A percentile compares a stretch with the other conserved stretches of the same genome.
Evolutionary conservation across 2,797 vertebrate genomes (phyloP).

Genomic region (Gephyroberyx darwinii): DNA sequence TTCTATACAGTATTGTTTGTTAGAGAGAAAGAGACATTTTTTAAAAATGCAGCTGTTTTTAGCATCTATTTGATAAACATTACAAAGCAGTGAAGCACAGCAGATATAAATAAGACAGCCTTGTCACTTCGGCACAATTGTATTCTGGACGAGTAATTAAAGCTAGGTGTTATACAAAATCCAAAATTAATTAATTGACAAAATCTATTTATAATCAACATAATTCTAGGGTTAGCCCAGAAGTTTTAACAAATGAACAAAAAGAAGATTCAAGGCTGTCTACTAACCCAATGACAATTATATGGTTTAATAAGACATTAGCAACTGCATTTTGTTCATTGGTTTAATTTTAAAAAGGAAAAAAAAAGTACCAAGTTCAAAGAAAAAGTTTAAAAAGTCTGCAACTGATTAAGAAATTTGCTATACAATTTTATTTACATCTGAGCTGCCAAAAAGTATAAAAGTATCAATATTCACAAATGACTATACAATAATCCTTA

Average conservation of each 20-base stretch:
- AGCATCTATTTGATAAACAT: slow-evolving; percentile 68
- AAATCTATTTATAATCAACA: slow-evolving; percentile 50
- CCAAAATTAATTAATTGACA: slow-evolving; percentile 45
- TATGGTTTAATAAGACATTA: slow-evolving; percentile 71
- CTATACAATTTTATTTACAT: slow-evolving; percentile 96
- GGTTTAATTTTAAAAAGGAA: slow-evolving; percentile 72
- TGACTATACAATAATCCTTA: slow-evolving; percentile 87
- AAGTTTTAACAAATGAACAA: slow-evolving; percentile 48
- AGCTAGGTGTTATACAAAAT: slow-evolving; percentile 50
- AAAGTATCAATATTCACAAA: slow-evolving; percentile 90
- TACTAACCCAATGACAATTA: slow-evolving; percentile 50
- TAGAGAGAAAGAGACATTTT: slow-evolving; percentile 43
- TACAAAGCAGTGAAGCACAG: slow-evolving; percentile 69
- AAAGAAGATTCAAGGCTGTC: slow-evolving; percentile 57
- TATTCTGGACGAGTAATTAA: slow-evolving; percentile 49
- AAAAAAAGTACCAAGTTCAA: slow-evolving; percentile 86
- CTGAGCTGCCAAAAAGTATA: slow-evolving; percentile 96
- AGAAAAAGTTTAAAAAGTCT: slow-evolving; percentile 83
- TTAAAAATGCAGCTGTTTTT: slow-evolving; percentile 64
- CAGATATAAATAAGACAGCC: slow-evolving; percentile 67
- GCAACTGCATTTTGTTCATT: slow-evolving; percentile 72
- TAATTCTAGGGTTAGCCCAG: slow-evolving; percentile 19
- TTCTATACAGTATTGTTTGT: slow-evolving; percentile 62
- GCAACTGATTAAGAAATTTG: slow-evolving; percentile 86
- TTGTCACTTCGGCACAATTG: slow-evolving; percentile 53